Evolutionary conservation across 2,888 invertebrate genomes (phyloP).

Genomic region (Xestia c-nigrum): DNA sequence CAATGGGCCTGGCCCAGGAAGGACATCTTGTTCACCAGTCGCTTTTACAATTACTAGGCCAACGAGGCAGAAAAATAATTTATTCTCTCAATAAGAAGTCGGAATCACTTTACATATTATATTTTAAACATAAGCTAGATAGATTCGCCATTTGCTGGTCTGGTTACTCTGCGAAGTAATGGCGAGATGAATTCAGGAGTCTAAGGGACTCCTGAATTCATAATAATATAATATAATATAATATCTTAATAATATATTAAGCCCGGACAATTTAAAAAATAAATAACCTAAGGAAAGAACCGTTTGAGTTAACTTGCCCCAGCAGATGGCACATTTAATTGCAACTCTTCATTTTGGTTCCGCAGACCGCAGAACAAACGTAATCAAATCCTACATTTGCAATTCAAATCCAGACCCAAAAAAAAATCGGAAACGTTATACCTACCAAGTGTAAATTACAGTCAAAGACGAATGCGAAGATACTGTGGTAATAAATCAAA

Average conservation of each 20-base stretch:
- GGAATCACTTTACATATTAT: too few species aligned
- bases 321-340: conserved; percentile 2
- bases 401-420: conserved; percentile 40
- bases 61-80: too few species aligned
- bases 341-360: conserved; percentile 5
- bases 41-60: too few species aligned
- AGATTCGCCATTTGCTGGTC: background rate
- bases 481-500: conserved; percentile 54
- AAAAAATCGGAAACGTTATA: conserved; percentile 26
- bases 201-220: too few species aligned
- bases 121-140: too few species aligned
- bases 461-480: conserved; percentile 23
- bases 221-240: too few species aligned
- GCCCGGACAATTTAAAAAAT: background rate
- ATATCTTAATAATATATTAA: too few species aligned
- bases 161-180: background rate
- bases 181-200: background rate
- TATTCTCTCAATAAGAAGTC: too few species aligned
- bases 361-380: conserved; percentile 1
- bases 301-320: background rate
- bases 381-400: conserved; percentile 33
- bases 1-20: too few species aligned
- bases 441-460: conserved; percentile 29
- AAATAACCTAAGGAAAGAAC: background rate
- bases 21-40: too few species aligned